Base-by-base conservation (phyloP, 2,113 vertebrate genomes). In the Muntiacus muntjak region DNA sequence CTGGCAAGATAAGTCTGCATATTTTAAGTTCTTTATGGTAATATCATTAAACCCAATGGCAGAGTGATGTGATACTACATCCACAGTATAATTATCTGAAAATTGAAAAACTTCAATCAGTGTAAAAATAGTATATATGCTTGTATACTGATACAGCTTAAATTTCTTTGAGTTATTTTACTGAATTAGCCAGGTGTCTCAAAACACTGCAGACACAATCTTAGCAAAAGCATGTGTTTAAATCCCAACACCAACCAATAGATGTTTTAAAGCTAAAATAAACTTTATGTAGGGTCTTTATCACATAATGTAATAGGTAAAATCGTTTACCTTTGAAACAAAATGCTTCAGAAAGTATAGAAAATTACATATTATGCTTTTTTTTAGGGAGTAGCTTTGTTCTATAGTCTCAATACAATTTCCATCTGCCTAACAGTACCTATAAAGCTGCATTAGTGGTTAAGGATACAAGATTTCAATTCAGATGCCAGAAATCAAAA, bases 151-250 rank as follows among this genome's bases (percentile, higher is more conserved):
- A 90, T 54, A 4, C 28, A 86, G 47, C 5, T 7, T 97, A 13
- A 95, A 86, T 86, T 83, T 91, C 82, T 88, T 95, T 79, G 33
- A 90, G 28, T 47, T 89, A 79, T 83, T 89, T 92, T 95, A 64
- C 21, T 71, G 47, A 96, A 95, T 93, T 89, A 91, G 11, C 76
- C 78, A 95, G 45, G 52, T 97, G 88, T 93, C 30, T 40, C 52
- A 16, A 84, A 64, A 71, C 64, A 97, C 88, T 96, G 33, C 12
- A 93, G 62, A 90, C 26, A 81, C 6, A 94, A 19, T 84, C n/a
- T 71, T 90, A 90, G 43, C 25, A 96, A 94, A 17, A 52, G 4
- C 86, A 87, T 88, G 85, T 67, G 11, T 52, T 79, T 79, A 74
- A 85, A 95, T 50, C 11, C 40, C 87, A 89, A 43, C 3, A 54